Percentiles rank a stretch among this genome's conserved stretches.
Conservation (phyloP, 2,113 vertebrate genomes). For the Lophura nycthemera region DNA sequence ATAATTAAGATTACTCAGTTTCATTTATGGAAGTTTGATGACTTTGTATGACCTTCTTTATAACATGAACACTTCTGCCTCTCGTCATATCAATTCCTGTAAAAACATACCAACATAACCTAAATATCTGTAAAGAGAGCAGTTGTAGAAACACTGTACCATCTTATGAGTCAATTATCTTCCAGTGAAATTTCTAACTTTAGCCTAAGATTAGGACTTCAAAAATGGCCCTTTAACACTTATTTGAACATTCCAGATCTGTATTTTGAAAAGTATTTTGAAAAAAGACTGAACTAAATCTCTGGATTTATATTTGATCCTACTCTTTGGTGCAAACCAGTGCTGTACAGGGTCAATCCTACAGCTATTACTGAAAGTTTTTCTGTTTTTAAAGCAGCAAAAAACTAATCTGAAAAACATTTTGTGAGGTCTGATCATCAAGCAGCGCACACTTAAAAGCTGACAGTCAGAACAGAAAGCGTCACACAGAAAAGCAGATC, state of each 20-base stretch:
- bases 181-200: neutral
- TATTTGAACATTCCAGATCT: neutral
- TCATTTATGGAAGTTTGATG: neutral
- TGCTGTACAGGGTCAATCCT: neutral
- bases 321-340: neutral
- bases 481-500: neutral
- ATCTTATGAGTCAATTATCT: neutral
- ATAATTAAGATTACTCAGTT: neutral
- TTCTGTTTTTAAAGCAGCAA: neutral
- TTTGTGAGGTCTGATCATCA: neutral
- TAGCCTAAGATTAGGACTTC: neutral
- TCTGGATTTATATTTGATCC: neutral
- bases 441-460: neutral
- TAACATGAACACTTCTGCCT: neutral
- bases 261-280: too few relatives aligned
- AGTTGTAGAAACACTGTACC: neutral
- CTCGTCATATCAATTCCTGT: neutral
- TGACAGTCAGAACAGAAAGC: neutral
- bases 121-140: neutral
- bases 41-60: neutral
- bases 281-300: neutral
- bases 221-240: neutral
- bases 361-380: neutral
- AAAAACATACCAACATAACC: neutral
- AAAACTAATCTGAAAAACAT: neutral